Percentiles rank a stretch among this genome's conserved stretches.
These are phyloP conservation scores for Cryptotis parvus DNA, from an alignment of 2,113 vertebrate genomes.

Conservation along the genomic window DNA sequence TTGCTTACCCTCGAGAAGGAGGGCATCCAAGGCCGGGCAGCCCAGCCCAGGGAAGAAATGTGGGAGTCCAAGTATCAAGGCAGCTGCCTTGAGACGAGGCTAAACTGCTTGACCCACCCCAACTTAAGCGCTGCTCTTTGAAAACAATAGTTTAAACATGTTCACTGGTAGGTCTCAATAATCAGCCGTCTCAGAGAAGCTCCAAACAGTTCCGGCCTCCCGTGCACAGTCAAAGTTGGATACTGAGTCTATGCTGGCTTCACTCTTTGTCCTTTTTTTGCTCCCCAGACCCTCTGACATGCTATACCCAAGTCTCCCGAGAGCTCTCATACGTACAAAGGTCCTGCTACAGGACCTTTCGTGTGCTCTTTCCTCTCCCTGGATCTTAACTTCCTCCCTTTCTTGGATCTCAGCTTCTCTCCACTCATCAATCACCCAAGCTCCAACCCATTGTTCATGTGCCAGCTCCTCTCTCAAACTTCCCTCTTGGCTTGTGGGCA, in stretches of 20 bases:
- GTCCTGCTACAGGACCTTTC: not conserved
- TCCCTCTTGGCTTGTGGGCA: not conserved
- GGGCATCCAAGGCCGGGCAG: slow-evolving; percentile 38
- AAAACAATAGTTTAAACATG: not conserved
- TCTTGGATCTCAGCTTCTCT: not conserved
- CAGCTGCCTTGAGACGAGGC: slow-evolving; percentile 18
- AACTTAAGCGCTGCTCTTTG: not conserved
- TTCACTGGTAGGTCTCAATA: not conserved
- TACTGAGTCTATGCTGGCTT: not conserved
- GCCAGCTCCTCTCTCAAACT: not conserved
- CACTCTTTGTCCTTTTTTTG: not conserved
- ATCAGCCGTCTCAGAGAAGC: not conserved
- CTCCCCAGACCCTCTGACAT: not conserved
- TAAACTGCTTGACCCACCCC: not conserved
- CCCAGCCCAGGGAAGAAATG: slow-evolving; percentile 56
- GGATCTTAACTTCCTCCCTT: not conserved
- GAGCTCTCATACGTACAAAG: not conserved
- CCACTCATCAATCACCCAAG: not conserved
- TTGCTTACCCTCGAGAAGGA: not conserved
- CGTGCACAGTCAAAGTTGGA: not conserved
- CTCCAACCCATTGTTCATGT: not conserved
- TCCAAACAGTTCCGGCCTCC: not conserved
- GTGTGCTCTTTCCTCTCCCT: not conserved
- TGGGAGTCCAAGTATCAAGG: not conserved
- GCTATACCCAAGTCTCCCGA: not conserved